Conservation (phyloP, 2,113 vertebrate species). For the Pycnonotus jocosus region DNA sequence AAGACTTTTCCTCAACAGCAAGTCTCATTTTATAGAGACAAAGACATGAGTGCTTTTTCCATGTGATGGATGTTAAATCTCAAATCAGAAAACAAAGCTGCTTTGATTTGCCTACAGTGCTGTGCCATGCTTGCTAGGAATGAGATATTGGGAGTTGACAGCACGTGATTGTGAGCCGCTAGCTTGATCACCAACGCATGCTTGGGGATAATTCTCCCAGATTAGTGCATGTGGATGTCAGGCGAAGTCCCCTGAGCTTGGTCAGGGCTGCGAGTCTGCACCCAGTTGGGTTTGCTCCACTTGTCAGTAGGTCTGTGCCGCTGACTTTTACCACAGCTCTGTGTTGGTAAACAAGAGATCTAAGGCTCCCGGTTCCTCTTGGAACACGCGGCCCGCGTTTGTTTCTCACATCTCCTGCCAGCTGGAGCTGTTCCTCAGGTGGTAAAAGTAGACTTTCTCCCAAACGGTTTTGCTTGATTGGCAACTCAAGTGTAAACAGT, state of each 20-base stretch:
- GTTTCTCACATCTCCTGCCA: constrained; percentile 11
- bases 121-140: neutral
- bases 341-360: neutral
- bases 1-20: neutral
- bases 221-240: neutral
- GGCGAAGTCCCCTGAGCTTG: neutral
- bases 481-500: neutral
- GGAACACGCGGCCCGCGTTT: neutral
- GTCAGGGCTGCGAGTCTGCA: neutral
- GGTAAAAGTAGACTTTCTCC: constrained; percentile 39
- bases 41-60: accelerated
- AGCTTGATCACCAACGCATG: neutral
- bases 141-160: accelerated
- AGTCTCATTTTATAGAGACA: neutral
- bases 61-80: neutral
- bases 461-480: neutral
- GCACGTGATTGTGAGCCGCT: accelerated
- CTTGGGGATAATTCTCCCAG: neutral
- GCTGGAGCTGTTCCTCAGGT: neutral
- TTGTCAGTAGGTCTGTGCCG: neutral
- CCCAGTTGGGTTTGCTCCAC: neutral
- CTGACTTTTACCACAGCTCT: neutral
- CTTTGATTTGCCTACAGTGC: neutral
- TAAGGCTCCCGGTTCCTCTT: neutral
- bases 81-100: neutral